Evolutionary conservation across 2,888 invertebrate species (phyloP).

Genomic region (Brachyopa scutellaris): DNA sequence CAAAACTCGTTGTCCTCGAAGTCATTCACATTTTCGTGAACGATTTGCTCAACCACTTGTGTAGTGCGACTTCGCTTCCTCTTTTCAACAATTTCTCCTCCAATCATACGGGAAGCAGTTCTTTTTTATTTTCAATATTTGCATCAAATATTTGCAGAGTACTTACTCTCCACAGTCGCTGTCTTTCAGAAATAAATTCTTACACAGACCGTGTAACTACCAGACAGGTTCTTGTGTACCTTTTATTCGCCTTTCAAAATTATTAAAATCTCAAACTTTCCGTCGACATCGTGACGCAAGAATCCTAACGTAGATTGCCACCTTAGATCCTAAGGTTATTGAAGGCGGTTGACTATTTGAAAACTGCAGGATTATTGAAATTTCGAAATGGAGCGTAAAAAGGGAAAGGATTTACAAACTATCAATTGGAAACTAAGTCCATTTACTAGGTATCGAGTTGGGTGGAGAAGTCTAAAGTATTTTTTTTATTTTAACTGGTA

Average conservation of each 20-base stretch:
- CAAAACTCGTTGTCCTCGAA: not conserved
- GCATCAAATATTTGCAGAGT: conserved; percentile 57
- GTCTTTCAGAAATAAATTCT: not conserved
- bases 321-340: too few relatives aligned
- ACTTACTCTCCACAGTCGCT: conserved; percentile 15
- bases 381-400: too few relatives aligned
- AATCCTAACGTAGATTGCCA: conserved; percentile 46
- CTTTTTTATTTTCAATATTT: conserved; percentile 55
- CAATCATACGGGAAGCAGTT: too few relatives aligned
- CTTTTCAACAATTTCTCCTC: not conserved
- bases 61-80: conserved; percentile 8
- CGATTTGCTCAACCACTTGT: conserved; percentile 18
- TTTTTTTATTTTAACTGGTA: too few relatives aligned
- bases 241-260: conserved; percentile 39
- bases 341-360: too few relatives aligned
- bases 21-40: not conserved
- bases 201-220: not conserved
- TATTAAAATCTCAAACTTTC: conserved; percentile 53
- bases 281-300: not conserved
- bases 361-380: too few relatives aligned
- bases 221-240: conserved; percentile 14
- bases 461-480: too few relatives aligned
- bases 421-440: too few relatives aligned
- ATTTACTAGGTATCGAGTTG: too few relatives aligned
- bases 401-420: too few relatives aligned